Percentiles rank a stretch among this genome's conserved stretches.
These are phyloP conservation scores for Drosophila saltans DNA, from an alignment of 1,140 invertebrate genomes.

Conservation along the genomic window DNA sequence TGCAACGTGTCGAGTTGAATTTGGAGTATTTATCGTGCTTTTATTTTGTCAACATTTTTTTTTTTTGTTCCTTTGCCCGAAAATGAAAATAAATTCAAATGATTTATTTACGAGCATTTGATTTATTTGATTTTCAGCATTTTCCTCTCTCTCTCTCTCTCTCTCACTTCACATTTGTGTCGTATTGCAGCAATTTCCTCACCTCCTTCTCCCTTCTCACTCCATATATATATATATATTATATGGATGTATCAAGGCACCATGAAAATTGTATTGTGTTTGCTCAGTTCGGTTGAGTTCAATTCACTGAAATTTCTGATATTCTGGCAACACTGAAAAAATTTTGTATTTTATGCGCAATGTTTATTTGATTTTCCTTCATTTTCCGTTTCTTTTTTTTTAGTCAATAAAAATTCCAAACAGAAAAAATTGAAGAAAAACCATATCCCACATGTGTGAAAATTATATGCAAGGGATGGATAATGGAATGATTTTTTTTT, in stretches of 20 bases:
- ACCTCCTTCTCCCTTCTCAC: not conserved
- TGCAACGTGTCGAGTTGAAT: constrained; percentile 34
- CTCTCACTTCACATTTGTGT: not conserved
- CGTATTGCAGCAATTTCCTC: constrained; percentile 25
- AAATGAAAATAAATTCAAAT: constrained; percentile 82
- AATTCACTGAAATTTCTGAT: constrained; percentile 37
- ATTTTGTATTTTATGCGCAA: constrained; percentile 57
- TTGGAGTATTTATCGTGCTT: constrained; percentile 76
- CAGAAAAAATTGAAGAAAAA: not conserved
- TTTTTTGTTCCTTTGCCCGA: constrained; percentile 1
- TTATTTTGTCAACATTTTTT: constrained; percentile 78
- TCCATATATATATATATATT: too few relatives aligned
- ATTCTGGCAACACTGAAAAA: constrained; percentile 28
- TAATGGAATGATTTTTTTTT: constrained; percentile 1
- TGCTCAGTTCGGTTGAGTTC: constrained; percentile 40
- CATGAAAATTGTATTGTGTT: constrained; percentile 64
- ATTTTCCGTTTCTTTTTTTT: constrained; percentile 28
- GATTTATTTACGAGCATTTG: constrained; percentile 82
- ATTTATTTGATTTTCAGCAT: constrained; percentile 79
- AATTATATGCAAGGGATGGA: not conserved
- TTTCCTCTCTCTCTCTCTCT: constrained; percentile 31
- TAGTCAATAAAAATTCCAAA: constrained; percentile 69
- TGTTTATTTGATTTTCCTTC: constrained; percentile 58
- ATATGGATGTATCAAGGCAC: not conserved
- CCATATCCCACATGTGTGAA: not conserved